Percentiles rank a stretch among this genome's conserved stretches.
Evolutionary conservation across 1,140 invertebrate species (phyloP).

Genomic region (Drosophila nigrodunni): DNA sequence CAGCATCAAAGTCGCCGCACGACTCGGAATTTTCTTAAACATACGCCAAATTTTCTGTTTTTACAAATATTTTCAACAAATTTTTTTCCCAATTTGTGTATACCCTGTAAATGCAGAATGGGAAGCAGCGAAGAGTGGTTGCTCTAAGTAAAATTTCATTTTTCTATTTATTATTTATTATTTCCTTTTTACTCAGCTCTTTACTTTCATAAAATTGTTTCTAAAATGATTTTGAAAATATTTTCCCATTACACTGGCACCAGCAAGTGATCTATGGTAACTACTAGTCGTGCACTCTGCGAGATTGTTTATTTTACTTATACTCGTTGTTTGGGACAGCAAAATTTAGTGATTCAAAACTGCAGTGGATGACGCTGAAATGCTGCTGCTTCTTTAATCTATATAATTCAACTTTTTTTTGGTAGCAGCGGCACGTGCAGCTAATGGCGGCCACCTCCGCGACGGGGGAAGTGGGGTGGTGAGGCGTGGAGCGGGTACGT

Average conservation of each 20-base stretch:
- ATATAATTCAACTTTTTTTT: not conserved
- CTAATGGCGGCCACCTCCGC: slow-evolving; percentile 52
- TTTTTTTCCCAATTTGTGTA: not conserved
- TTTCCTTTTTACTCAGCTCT: too few species aligned
- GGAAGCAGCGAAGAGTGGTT: not conserved
- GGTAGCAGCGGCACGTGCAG: slow-evolving; percentile 61
- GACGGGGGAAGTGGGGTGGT: not conserved
- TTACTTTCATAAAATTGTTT: too few species aligned
- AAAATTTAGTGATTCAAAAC: slow-evolving; percentile 45
- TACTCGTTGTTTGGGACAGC: slow-evolving; percentile 18
- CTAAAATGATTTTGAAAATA: too few species aligned
- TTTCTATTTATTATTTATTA: not conserved
- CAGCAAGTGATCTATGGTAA: not conserved
- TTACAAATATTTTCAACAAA: not conserved
- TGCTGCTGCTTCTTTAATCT: slow-evolving; percentile 13
- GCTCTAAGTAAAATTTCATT: too few species aligned
- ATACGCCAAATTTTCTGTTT: not conserved
- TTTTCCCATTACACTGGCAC: too few species aligned
- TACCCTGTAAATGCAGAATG: not conserved
- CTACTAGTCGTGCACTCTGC: not conserved
- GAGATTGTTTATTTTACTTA: not conserved
- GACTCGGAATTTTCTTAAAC: slow-evolving; percentile 27
- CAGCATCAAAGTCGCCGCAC: slow-evolving; percentile 60
- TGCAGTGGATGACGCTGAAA: slow-evolving; percentile 20
- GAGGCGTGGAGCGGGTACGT: not conserved